Percentiles rank a stretch among this genome's conserved stretches.
These are phyloP conservation scores for Antrozous pallidus DNA, from an alignment of 2,797 vertebrate genomes.

Conservation along the genomic window DNA sequence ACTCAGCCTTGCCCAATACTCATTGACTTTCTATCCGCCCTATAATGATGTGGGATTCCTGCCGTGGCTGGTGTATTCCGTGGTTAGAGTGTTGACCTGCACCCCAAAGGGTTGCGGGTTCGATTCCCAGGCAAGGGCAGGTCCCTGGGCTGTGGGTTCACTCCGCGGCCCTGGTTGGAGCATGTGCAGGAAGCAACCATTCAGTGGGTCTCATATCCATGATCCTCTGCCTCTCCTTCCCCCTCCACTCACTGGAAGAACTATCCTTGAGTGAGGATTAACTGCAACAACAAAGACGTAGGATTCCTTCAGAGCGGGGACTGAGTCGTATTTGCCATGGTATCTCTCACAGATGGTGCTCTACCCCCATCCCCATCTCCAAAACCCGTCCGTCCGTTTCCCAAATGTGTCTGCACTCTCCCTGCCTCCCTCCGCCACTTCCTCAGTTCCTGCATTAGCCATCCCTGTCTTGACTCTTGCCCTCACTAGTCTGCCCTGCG, in stretches of 20 bases:
- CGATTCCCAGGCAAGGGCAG: too few relatives aligned
- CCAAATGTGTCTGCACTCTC: background rate
- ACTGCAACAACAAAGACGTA: background rate
- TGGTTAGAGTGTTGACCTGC: too few relatives aligned
- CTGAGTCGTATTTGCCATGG: background rate
- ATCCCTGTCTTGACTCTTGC: background rate
- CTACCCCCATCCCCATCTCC: rapidly evolving
- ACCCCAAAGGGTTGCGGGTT: too few relatives aligned
- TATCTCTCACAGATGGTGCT: background rate
- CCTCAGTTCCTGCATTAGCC: background rate
- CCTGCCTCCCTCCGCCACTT: background rate
- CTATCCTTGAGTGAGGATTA: too few relatives aligned
- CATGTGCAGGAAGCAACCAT: too few relatives aligned
- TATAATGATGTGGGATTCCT: background rate
- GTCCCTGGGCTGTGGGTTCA: too few relatives aligned
- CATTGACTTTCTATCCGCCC: background rate
- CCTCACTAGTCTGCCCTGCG: background rate
- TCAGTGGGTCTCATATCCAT: too few relatives aligned
- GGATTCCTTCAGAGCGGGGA: background rate
- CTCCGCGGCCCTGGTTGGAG: too few relatives aligned
- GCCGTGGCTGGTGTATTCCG: too few relatives aligned
- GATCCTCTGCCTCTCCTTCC: too few relatives aligned
- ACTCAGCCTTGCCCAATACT: background rate
- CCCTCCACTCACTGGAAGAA: too few relatives aligned
- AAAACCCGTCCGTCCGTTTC: background rate